phyloP scores from a whole-genome alignment of 2,888 invertebrate genomes.

The Loripinus fragilis region DNA sequence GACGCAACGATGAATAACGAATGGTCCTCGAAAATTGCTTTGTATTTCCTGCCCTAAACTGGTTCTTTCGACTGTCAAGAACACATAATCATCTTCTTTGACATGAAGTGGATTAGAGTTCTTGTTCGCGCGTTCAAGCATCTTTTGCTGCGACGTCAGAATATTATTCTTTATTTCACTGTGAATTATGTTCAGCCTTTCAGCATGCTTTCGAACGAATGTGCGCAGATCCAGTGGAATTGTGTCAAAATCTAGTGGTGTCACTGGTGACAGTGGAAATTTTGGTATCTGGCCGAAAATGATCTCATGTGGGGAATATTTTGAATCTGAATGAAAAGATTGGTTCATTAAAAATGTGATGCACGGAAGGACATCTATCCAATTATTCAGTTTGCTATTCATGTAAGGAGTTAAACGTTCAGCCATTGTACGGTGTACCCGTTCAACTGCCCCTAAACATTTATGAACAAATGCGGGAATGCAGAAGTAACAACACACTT shows the following conservation, averaged over 20 bases:
- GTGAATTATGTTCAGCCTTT: neutral
- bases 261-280: constrained; percentile 27
- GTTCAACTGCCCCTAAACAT: constrained; percentile 46
- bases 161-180: constrained; percentile 6
- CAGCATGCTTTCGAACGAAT: constrained; percentile 16
- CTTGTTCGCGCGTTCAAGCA: constrained; percentile 19
- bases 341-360: constrained; percentile 42
- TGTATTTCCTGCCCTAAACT: constrained; percentile 28
- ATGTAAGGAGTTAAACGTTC: constrained; percentile 44
- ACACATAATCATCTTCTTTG: constrained; percentile 33
- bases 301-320: constrained; percentile 10
- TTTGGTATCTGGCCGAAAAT: constrained; percentile 10
- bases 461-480: constrained; percentile 47
- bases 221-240: neutral
- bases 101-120: constrained; percentile 2
- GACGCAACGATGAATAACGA: constrained; percentile 28
- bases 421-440: constrained; percentile 39
- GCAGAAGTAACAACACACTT: constrained; percentile 44
- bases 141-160: neutral
- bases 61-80: constrained; percentile 2
- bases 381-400: constrained; percentile 13
- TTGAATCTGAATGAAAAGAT: constrained; percentile 17
- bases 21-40: constrained; percentile 27
- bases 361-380: constrained; percentile 40
- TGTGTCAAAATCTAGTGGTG: constrained; percentile 12